A percentile compares a stretch with the other conserved stretches of the same genome.
These are phyloP conservation scores for Xiphophorus couchianus DNA, from an alignment of 2,113 vertebrate genomes.

Conservation along the genomic window DNA sequence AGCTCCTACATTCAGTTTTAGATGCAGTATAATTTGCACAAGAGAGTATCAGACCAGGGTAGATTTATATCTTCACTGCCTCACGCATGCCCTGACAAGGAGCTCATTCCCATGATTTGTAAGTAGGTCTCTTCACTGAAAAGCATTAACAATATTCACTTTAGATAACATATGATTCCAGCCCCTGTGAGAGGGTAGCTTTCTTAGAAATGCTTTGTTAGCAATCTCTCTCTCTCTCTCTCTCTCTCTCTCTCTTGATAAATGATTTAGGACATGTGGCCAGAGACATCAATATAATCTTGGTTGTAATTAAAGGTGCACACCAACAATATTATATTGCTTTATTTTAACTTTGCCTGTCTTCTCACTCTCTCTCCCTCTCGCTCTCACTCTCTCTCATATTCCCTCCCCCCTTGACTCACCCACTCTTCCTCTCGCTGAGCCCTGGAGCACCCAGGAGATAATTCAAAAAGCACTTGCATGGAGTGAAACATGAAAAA, in stretches of 20 bases:
- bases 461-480: slow-evolving; percentile 80
- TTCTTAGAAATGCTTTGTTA: slow-evolving; percentile 79
- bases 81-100: slow-evolving; percentile 55
- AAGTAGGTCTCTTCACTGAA: slow-evolving; percentile 65
- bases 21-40: slow-evolving; percentile 42
- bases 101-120: slow-evolving; percentile 77
- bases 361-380: slow-evolving; percentile 22
- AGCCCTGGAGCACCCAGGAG: slow-evolving; percentile 73
- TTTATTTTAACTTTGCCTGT: slow-evolving; percentile 61
- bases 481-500: slow-evolving; percentile 74
- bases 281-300: slow-evolving; percentile 82
- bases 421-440: slow-evolving; percentile 56
- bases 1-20: slow-evolving; percentile 33
- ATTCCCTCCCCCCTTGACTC: slow-evolving; percentile 31
- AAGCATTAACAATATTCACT: slow-evolving; percentile 76
- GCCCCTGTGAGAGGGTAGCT: slow-evolving; percentile 59
- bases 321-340: slow-evolving; percentile 77
- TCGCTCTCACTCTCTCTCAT: too few species aligned
- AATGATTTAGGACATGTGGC: slow-evolving; percentile 80
- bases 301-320: slow-evolving; percentile 81
- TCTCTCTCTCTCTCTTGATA: slow-evolving; percentile 69
- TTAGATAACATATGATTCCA: slow-evolving; percentile 75
- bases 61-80: slow-evolving; percentile 61
- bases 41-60: slow-evolving; percentile 41
- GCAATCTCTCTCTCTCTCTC: slow-evolving; percentile 69